Percentiles rank a stretch among this genome's conserved stretches.
Conservation (phyloP, 2,888 invertebrate genomes). For the Linyphia triangularis region DNA sequence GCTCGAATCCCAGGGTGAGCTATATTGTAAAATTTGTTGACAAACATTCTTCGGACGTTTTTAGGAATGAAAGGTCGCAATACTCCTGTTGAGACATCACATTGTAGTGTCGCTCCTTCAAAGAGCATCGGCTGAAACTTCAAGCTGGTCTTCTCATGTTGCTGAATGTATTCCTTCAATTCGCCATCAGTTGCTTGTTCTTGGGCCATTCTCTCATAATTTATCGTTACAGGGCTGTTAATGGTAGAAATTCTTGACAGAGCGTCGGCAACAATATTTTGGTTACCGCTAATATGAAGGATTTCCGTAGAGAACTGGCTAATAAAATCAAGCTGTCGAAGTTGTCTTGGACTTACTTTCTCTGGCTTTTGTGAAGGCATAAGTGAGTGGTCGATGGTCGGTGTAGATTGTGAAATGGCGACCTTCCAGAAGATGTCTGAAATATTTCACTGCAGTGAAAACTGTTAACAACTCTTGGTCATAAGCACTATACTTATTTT, state of each 20-base stretch:
- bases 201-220: background rate
- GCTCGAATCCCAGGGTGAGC: background rate
- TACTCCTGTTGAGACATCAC: background rate
- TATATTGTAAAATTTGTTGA: background rate
- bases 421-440: slow-evolving; percentile 55
- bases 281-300: slow-evolving; percentile 77
- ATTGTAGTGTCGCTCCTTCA: background rate
- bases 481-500: slow-evolving; percentile 47
- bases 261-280: slow-evolving; percentile 38
- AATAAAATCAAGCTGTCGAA: slow-evolving; percentile 78
- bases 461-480: slow-evolving; percentile 77
- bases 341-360: slow-evolving; percentile 78
- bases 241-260: slow-evolving; percentile 23
- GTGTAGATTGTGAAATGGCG: slow-evolving; percentile 26
- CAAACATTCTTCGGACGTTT: background rate
- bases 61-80: background rate
- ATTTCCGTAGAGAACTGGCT: slow-evolving; percentile 79
- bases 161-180: background rate
- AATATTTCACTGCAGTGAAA: slow-evolving; percentile 75
- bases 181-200: background rate
- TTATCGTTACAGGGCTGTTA: background rate
- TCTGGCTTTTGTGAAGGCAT: background rate
- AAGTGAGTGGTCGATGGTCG: slow-evolving; percentile 75
- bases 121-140: background rate
- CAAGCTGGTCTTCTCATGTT: background rate